Conservation (phyloP, 2,888 invertebrate species). For the Dusona sp. region DNA sequence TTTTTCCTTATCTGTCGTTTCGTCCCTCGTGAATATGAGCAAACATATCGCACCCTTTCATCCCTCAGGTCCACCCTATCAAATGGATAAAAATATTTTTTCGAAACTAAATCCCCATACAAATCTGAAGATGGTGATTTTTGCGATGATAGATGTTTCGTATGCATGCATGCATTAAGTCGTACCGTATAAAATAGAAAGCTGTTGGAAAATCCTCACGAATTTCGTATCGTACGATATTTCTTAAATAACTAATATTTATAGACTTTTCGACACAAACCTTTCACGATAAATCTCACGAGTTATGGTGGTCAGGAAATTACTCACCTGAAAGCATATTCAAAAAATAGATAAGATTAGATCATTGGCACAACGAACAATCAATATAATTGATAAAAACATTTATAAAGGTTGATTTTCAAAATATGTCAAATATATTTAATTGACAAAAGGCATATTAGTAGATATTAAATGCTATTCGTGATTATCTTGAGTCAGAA, state of each 20-base stretch:
- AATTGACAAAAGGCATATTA: not conserved
- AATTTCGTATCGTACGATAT: not conserved
- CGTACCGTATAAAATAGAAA: not conserved
- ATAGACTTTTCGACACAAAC: conserved; percentile 13
- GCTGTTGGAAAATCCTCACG: not conserved
- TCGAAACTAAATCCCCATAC: not conserved
- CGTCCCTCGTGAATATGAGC: conserved; percentile 17
- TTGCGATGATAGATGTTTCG: conserved; percentile 7
- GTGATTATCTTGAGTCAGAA: not conserved
- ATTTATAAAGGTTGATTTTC: not conserved
- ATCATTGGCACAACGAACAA: conserved; percentile 10
- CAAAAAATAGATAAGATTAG: conserved; percentile 31
- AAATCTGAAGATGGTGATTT: conserved; percentile 15
- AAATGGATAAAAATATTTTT: conserved; percentile 9
- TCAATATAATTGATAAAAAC: not conserved
- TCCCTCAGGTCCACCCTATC: not conserved
- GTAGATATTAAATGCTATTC: not conserved
- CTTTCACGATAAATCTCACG: conserved; percentile 8
- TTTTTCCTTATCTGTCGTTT: conserved; percentile 9
- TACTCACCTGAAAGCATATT: conserved; percentile 64
- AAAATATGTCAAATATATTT: not conserved
- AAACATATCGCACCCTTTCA: conserved; percentile 30
- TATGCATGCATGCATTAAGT: not conserved
- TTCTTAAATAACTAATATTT: not conserved
- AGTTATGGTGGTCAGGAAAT: not conserved